These are phyloP conservation scores for Echinometra lucunter DNA, from an alignment of 53 echinoderm and acorn worm genomes.

Conservation along the genomic window DNA sequence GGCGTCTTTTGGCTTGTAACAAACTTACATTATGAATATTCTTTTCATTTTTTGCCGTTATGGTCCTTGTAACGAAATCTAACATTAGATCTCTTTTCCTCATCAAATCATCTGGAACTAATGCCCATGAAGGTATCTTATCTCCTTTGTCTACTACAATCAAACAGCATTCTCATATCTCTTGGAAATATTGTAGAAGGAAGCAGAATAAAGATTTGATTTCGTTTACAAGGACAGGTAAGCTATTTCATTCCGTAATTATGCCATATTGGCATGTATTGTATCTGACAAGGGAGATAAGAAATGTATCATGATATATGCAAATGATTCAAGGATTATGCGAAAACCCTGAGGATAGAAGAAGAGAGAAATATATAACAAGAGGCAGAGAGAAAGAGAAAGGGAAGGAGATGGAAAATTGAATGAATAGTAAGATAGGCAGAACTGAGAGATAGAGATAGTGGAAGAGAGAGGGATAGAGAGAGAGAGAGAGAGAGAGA, in stretches of 20 bases:
- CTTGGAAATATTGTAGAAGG: not conserved
- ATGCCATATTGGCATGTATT: not conserved
- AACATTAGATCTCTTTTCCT: not conserved
- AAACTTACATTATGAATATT: not conserved
- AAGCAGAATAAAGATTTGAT: not conserved
- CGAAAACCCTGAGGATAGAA: not conserved
- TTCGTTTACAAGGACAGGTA: not conserved
- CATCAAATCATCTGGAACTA: too few species aligned
- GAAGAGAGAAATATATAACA: too few species aligned
- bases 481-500: not conserved
- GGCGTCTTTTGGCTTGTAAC: not conserved
- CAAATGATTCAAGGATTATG: not conserved
- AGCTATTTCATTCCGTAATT: not conserved
- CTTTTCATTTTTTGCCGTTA: not conserved
- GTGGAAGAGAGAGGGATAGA: not conserved
- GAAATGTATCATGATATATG: too few species aligned
- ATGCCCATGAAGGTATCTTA: too few species aligned
- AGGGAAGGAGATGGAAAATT: not conserved
- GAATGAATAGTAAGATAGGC: not conserved
- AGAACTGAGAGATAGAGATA: slow-evolving; percentile 5
- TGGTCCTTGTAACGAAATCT: not conserved
- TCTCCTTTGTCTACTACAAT: too few species aligned
- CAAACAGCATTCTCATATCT: too few species aligned
- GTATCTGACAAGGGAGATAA: not conserved
- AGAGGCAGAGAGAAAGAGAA: not conserved